Evolutionary conservation across 2,888 invertebrate genomes (phyloP).

Genomic region (Trissoscelio sp.): DNA sequence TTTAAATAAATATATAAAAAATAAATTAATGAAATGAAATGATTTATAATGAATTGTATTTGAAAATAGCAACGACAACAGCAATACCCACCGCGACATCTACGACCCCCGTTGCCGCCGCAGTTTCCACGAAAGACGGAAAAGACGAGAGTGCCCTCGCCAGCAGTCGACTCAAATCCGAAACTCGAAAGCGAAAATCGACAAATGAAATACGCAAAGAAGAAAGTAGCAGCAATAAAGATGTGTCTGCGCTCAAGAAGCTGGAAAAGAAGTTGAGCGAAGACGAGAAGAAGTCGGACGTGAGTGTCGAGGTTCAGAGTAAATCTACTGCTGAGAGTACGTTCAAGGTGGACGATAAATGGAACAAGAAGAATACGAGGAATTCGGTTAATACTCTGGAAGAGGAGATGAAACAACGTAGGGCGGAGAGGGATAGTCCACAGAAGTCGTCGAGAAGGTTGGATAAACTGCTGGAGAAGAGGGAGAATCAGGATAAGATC

Average conservation of each 20-base stretch:
- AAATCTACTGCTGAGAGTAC: conserved; percentile 72
- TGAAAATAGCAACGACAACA: conserved; percentile 67
- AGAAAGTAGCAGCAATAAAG: conserved; percentile 79
- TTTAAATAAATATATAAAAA: no score
- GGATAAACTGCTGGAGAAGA: conserved; percentile 86
- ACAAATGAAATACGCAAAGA: conserved; percentile 78
- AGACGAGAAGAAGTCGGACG: conserved; percentile 63
- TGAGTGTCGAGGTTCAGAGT: conserved; percentile 3
- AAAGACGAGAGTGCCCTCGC: conserved; percentile 77
- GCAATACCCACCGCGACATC: conserved; percentile 68
- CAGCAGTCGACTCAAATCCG: conserved; percentile 77
- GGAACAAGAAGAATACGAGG: conserved; percentile 75
- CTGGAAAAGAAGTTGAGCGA: conserved; percentile 79
- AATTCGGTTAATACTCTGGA: conserved; percentile 79
- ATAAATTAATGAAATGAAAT: no score
- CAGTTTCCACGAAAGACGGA: conserved; percentile 83
- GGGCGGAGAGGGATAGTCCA: conserved; percentile 84
- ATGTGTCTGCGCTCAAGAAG: conserved; percentile 80
- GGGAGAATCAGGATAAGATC: conserved; percentile 83
- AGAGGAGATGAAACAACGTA: conserved; percentile 82
- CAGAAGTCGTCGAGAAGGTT: conserved; percentile 86
- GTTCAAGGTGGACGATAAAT: conserved; percentile 74
- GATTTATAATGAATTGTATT: no score
- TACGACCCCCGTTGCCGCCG: conserved; percentile 76
- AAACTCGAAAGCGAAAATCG: conserved; percentile 82